Evolutionary conservation across 2,113 vertebrate genomes (phyloP).

Genomic region (Dendrocopos noguchii): DNA sequence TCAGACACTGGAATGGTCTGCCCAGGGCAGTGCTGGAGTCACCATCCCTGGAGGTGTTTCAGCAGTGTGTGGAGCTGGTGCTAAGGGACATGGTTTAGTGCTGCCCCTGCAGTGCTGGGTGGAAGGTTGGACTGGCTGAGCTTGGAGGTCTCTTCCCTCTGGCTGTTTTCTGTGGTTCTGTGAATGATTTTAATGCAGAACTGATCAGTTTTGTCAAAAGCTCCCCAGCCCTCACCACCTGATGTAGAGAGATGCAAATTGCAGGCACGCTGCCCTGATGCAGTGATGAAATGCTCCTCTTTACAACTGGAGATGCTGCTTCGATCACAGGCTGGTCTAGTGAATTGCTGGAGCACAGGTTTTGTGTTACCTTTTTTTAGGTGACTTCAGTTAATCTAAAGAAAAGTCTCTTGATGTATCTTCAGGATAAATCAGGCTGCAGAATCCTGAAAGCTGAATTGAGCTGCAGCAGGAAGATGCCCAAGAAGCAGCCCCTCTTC

Average conservation of each 20-base stretch:
- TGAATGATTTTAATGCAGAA: not conserved
- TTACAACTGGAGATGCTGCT: not conserved
- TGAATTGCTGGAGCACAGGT: not conserved
- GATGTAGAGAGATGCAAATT: not conserved
- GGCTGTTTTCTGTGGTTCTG: too few relatives aligned
- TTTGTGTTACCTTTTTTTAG: not conserved
- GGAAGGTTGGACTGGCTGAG: too few relatives aligned
- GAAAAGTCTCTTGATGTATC: not conserved
- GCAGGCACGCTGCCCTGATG: not conserved
- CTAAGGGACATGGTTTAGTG: too few relatives aligned
- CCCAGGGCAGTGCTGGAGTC: too few relatives aligned
- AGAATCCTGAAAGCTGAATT: not conserved
- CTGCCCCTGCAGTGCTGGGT: too few relatives aligned
- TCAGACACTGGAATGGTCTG: too few relatives aligned
- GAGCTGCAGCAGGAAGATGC: not conserved
- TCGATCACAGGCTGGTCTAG: not conserved
- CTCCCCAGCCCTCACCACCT: not conserved
- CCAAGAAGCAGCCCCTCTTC: not conserved
- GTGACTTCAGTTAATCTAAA: not conserved
- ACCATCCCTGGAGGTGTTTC: too few relatives aligned
- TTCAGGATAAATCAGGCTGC: not conserved
- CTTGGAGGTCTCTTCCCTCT: too few relatives aligned
- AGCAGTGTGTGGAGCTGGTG: too few relatives aligned
- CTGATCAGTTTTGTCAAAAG: not conserved
- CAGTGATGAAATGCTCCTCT: not conserved